These are phyloP conservation scores for Acronicta alni DNA, from an alignment of 2,888 invertebrate genomes.

Conservation along the genomic window DNA sequence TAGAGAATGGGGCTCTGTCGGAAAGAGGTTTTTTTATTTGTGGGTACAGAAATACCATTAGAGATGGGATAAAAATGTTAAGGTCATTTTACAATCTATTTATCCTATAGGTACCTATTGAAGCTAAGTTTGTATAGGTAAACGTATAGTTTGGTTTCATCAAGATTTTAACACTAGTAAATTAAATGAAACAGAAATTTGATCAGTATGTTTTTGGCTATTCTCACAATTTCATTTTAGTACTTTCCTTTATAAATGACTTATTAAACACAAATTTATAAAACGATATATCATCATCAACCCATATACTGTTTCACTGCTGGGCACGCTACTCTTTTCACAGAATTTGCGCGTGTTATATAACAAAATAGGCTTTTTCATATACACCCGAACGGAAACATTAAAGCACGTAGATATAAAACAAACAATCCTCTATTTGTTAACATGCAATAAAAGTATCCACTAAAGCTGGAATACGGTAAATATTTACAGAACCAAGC, in stretches of 20 bases:
- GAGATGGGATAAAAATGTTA: slow-evolving; percentile 1
- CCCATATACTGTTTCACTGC: too few species aligned
- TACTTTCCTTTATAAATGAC: too few species aligned
- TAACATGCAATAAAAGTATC: slow-evolving; percentile 82
- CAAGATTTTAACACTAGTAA: too few species aligned
- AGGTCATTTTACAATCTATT: background rate
- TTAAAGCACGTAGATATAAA: slow-evolving; percentile 61
- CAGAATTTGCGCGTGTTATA: slow-evolving; percentile 3
- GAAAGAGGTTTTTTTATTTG: slow-evolving; percentile 43
- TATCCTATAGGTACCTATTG: too few species aligned
- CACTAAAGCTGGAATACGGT: slow-evolving; percentile 70
- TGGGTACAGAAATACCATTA: slow-evolving; percentile 15
- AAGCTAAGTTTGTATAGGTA: too few species aligned
- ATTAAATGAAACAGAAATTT: too few species aligned
- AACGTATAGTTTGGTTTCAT: too few species aligned
- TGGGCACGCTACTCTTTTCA: too few species aligned
- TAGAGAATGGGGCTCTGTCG: slow-evolving; percentile 44
- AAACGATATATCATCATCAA: too few species aligned
- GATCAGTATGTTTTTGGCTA: too few species aligned
- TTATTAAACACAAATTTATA: too few species aligned
- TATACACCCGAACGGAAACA: slow-evolving; percentile 39
- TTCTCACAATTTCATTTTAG: too few species aligned
- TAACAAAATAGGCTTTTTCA: slow-evolving; percentile 13
- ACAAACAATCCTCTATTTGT: slow-evolving; percentile 72
- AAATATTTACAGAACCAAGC: slow-evolving; percentile 79